Conservation (phyloP, 2,888 invertebrate species). For the Maniola hyperantus region DNA sequence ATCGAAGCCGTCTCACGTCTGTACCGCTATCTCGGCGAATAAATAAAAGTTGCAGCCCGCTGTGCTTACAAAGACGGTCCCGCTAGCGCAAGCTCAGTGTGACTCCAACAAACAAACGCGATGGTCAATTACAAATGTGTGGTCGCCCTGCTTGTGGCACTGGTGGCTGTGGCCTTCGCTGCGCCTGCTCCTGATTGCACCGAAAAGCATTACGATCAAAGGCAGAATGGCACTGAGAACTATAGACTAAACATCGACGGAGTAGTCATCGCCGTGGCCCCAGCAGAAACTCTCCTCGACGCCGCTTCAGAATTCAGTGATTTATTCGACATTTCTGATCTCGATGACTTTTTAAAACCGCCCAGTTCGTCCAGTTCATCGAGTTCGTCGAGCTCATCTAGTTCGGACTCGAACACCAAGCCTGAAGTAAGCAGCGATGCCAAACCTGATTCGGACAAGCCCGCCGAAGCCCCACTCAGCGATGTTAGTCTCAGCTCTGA, state of each 20-base stretch:
- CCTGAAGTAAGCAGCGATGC: slow-evolving; percentile 34
- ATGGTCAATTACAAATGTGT: slow-evolving; percentile 80
- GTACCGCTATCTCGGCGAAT: slow-evolving; percentile 80
- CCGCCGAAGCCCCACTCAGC: slow-evolving; percentile 52
- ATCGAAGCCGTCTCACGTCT: slow-evolving; percentile 49
- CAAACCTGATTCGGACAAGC: slow-evolving; percentile 38
- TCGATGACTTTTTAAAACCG: slow-evolving; percentile 34
- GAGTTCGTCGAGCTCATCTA: slow-evolving; percentile 27
- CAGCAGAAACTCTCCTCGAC: slow-evolving; percentile 83
- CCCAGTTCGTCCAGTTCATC: slow-evolving; percentile 30
- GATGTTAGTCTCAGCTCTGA: slow-evolving; percentile 56
- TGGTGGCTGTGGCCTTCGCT: slow-evolving; percentile 46
- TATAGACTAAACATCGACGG: slow-evolving; percentile 87
- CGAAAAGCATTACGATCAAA: slow-evolving; percentile 82
- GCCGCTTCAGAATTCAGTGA: slow-evolving; percentile 76
- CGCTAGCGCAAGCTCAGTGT: slow-evolving; percentile 64
- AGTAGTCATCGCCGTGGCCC: slow-evolving; percentile 85
- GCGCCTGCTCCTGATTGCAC: slow-evolving; percentile 56
- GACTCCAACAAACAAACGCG: slow-evolving; percentile 58
- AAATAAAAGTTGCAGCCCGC: slow-evolving; percentile 79
- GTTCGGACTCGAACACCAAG: slow-evolving; percentile 31
- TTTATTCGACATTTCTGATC: slow-evolving; percentile 52
- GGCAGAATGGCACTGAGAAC: slow-evolving; percentile 91
- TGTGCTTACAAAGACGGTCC: slow-evolving; percentile 71
- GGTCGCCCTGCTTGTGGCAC: slow-evolving; percentile 54